Percentiles rank a stretch among this genome's conserved stretches.
phyloP scores from a whole-genome alignment of 2,888 invertebrate species.

The Odontocolon sp. region DNA sequence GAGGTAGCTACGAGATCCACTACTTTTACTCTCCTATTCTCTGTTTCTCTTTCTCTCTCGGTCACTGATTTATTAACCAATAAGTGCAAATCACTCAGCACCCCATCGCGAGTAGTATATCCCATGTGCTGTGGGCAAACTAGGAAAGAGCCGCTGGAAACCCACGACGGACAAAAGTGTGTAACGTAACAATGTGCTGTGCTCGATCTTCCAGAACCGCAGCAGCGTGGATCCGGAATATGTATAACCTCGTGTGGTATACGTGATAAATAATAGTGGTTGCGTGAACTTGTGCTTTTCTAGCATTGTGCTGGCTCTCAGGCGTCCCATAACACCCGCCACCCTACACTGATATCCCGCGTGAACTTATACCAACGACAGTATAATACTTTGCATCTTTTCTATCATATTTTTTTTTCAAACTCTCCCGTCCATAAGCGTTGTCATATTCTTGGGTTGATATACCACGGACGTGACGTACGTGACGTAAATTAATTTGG shows the following conservation, averaged over 20 bases:
- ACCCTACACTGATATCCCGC: constrained; percentile 3
- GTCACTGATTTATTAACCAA: constrained; percentile 76
- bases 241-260: constrained; percentile 41
- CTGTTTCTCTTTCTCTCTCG: constrained; percentile 37
- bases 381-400: constrained; percentile 14
- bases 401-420: constrained; percentile 33
- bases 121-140: constrained; percentile 59
- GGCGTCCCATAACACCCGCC: constrained; percentile 21
- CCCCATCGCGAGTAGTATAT: constrained; percentile 59
- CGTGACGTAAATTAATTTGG: constrained; percentile 56
- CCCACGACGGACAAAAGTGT: constrained; percentile 39
- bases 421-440: neutral
- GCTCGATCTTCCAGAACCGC: constrained; percentile 71
- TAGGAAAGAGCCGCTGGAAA: constrained; percentile 63
- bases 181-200: constrained; percentile 72
- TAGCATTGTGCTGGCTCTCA: constrained; percentile 61
- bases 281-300: constrained; percentile 77
- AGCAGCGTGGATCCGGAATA: constrained; percentile 64
- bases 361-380: constrained; percentile 35
- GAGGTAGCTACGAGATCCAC: constrained; percentile 1
- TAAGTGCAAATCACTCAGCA: constrained; percentile 77
- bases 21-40: too few relatives aligned
- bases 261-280: constrained; percentile 75
- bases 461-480: constrained; percentile 27
- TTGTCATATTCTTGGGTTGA: constrained; percentile 22